phyloP scores from a whole-genome alignment of 2,797 vertebrate genomes.

The Diglossa cyanea region DNA sequence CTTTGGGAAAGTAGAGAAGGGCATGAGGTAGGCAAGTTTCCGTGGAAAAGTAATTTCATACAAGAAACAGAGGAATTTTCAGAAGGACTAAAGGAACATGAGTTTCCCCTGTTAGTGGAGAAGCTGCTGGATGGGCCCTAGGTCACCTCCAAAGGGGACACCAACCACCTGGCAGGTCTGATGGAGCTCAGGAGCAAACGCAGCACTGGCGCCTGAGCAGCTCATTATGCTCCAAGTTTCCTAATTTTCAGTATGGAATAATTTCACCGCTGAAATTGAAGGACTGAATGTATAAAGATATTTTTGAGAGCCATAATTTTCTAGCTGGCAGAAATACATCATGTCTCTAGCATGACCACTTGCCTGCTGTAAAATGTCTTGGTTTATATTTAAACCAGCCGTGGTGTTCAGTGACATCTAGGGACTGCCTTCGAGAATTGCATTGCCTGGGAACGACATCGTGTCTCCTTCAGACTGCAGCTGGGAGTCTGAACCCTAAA shows the following conservation, averaged over 20 bases:
- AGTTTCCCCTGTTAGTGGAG: neutral
- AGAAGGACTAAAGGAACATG: neutral
- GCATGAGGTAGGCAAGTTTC: neutral
- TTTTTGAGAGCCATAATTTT: neutral
- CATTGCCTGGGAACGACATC: neutral
- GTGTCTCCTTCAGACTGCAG: neutral
- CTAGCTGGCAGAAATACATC: neutral
- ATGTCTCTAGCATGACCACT: neutral
- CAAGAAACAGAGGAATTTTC: neutral
- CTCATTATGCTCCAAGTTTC: neutral
- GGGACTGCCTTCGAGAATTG: slow-evolving; percentile 22
- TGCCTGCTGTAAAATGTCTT: neutral
- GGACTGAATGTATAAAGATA: neutral
- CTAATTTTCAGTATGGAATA: neutral
- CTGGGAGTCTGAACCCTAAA: neutral
- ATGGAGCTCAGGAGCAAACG: neutral
- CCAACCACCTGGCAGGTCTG: neutral
- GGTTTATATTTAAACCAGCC: neutral
- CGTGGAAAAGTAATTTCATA: neutral
- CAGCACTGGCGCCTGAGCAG: neutral
- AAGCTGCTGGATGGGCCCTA: neutral
- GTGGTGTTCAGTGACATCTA: slow-evolving; percentile 72
- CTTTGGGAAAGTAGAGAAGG: neutral
- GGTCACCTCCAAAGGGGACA: neutral
- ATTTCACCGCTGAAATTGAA: neutral